Conservation (phyloP, 2,113 vertebrate genomes). For the Hemichromis elongatus region DNA sequence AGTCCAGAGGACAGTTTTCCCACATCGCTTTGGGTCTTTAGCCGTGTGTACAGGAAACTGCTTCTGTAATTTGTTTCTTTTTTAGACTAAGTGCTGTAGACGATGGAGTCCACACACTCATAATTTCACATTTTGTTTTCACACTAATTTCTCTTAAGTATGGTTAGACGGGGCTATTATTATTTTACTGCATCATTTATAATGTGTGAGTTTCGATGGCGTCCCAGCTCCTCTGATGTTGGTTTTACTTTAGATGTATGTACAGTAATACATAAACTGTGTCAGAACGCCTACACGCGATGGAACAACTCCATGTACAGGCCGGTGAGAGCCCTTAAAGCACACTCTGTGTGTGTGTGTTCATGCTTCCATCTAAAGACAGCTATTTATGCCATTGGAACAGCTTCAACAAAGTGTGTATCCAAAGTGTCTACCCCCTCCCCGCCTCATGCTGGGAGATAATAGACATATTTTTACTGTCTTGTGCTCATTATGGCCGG, state of each 20-base stretch:
- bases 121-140: background rate
- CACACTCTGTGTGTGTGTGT: background rate
- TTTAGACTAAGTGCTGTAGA: background rate
- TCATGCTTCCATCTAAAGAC: constrained; percentile 10
- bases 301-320: background rate
- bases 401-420: background rate
- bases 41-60: background rate
- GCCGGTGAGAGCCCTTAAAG: background rate
- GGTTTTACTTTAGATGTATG: background rate
- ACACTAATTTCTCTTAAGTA: background rate
- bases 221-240: background rate
- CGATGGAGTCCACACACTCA: background rate
- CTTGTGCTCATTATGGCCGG: constrained; percentile 59
- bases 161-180: background rate
- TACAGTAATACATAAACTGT: background rate
- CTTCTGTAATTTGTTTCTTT: background rate
- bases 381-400: constrained; percentile 32
- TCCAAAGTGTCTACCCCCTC: background rate
- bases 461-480: constrained; percentile 64
- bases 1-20: background rate
- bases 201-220: background rate
- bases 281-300: background rate
- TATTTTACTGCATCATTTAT: background rate
- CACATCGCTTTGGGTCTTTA: background rate
- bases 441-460: constrained; percentile 34